phyloP scores from a whole-genome alignment of 2,888 invertebrate genomes.

The Tiphia femorata region DNA sequence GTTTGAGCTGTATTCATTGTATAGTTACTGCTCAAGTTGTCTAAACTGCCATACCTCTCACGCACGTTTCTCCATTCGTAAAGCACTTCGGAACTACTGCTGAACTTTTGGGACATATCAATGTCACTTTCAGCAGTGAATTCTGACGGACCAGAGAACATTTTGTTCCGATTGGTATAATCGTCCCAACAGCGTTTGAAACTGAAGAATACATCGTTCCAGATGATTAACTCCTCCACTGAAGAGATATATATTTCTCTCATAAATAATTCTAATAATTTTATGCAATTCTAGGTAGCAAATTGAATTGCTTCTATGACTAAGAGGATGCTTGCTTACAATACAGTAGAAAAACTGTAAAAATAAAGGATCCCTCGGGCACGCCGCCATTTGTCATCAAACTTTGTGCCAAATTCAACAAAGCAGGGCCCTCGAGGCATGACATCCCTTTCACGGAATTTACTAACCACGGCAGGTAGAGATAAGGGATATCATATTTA shows the following conservation, averaged over 20 bases:
- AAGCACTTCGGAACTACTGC: no score
- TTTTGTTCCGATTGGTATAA: slow-evolving; percentile 35
- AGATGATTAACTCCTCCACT: slow-evolving; percentile 55
- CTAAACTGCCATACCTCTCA: no score
- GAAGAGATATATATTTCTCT: slow-evolving; percentile 12
- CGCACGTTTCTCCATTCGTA: no score
- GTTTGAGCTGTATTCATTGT: no score
- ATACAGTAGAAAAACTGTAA: slow-evolving; percentile 47
- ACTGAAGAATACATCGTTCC: slow-evolving; percentile 47
- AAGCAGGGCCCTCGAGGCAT: slow-evolving; percentile 50
- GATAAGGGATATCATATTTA: slow-evolving; percentile 47
- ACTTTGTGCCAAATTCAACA: slow-evolving; percentile 39
- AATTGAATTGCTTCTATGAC: no score
- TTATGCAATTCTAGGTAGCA: no score
- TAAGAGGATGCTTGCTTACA: no score
- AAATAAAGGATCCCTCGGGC: slow-evolving; percentile 43
- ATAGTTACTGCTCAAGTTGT: no score
- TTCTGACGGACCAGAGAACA: no score
- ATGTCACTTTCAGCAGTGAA: background rate
- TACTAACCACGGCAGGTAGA: slow-evolving; percentile 55
- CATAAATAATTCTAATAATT: background rate
- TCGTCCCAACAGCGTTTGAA: slow-evolving; percentile 49
- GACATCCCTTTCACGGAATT: slow-evolving; percentile 53
- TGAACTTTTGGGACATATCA: no score
- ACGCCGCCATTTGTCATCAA: slow-evolving; percentile 44